phyloP scores from a whole-genome alignment of 2,888 invertebrate genomes.

The Rambutsinella grinnellia region DNA sequence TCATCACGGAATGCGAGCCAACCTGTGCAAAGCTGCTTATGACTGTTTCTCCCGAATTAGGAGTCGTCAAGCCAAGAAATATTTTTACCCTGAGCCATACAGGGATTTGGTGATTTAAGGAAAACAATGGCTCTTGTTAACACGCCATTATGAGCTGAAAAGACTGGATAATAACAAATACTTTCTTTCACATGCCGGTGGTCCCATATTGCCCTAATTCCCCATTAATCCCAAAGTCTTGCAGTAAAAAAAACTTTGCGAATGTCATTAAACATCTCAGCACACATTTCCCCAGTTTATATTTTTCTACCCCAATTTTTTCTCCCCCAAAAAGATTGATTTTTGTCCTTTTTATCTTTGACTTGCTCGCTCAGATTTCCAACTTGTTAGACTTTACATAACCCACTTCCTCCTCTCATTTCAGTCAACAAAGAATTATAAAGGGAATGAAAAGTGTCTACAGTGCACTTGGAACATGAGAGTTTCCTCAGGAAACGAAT shows the following conservation, averaged over 20 bases:
- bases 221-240: conserved; percentile 14
- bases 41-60: not conserved
- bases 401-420: conserved; percentile 30
- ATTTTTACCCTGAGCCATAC: not conserved
- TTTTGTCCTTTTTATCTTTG: too few relatives aligned
- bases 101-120: conserved; percentile 26
- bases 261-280: conserved; percentile 27
- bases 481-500: not conserved
- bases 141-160: conserved; percentile 34
- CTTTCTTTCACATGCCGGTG: not conserved
- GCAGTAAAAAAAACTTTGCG: conserved; percentile 21
- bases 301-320: not conserved
- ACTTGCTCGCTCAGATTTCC: not conserved
- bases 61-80: not conserved
- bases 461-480: not conserved
- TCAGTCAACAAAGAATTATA: too few relatives aligned
- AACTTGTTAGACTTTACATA: conserved; percentile 3
- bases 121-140: conserved; percentile 47
- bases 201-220: conserved; percentile 40
- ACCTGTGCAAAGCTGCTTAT: conserved; percentile 1
- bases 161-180: conserved; percentile 23
- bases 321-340: not conserved
- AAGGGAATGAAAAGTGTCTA: not conserved
- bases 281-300: too few relatives aligned
- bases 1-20: conserved; percentile 23